Evolutionary conservation across 1,140 invertebrate species (phyloP).

Genomic region (Ctenoplectra terminalis): DNA sequence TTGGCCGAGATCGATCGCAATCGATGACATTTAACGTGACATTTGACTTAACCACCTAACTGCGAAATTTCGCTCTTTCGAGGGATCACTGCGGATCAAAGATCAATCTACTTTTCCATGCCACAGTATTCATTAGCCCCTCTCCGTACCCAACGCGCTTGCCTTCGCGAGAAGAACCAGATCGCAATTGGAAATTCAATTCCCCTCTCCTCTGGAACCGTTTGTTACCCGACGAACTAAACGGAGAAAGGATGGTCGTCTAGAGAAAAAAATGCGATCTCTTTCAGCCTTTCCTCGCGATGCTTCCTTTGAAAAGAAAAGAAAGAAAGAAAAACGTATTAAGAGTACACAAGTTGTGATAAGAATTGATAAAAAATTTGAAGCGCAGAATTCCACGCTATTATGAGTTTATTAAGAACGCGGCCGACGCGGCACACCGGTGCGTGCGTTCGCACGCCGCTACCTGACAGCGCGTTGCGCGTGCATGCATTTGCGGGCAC

Average conservation of each 20-base stretch:
- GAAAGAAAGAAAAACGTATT: too few relatives aligned
- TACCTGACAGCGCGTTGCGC: not conserved
- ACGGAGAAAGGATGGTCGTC: conserved; percentile 8
- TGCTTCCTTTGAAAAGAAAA: too few relatives aligned
- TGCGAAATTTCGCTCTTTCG: conserved; percentile 55
- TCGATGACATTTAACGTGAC: conserved; percentile 62
- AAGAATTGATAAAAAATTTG: not conserved
- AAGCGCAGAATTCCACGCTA: not conserved
- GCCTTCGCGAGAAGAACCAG: not conserved
- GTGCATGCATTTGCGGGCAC: conserved; percentile 34
- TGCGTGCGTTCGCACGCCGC: conserved; percentile 30
- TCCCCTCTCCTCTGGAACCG: not conserved
- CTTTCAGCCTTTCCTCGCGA: not conserved
- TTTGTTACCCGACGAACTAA: conserved; percentile 1
- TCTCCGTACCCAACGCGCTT: not conserved
- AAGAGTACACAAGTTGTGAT: not conserved
- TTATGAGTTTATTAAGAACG: not conserved
- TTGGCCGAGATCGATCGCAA: conserved; percentile 37
- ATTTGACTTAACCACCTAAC: conserved; percentile 42
- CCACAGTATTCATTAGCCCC: conserved; percentile 38
- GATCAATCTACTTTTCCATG: conserved; percentile 44
- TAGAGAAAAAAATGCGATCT: not conserved
- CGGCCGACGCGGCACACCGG: not conserved
- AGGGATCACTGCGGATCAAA: conserved; percentile 38
- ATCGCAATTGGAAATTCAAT: conserved; percentile 50